Base-by-base conservation (phyloP, 2,888 invertebrate species). In the Cacoxenus indagator region DNA sequence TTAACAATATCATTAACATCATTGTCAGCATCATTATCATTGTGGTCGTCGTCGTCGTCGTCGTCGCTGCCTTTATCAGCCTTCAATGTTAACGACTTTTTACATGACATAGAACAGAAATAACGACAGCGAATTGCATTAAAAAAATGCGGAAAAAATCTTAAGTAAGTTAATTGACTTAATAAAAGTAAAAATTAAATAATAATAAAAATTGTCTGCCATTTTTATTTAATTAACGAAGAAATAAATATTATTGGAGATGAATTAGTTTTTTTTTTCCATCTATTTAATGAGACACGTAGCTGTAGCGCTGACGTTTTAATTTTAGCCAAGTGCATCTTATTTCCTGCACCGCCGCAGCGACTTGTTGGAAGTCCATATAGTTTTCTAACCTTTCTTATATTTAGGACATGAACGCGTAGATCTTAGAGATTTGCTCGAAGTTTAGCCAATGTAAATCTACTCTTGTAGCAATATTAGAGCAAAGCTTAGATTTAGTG, bases 21-120 rank as follows among this genome's bases (percentile, higher is more conserved):
- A 8, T 26, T 11, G 64, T 65, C 9, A 9, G 11, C 54, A 54
- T 67, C 67, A 14, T 62, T 62, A 14, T 8, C 9, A 17, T 37
- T 62, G 37, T 62, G n/a, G 37, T 31, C 37, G 59, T 59, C 14
- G 8, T 14, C 19, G 70, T 45, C 67, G 61, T 65, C 62, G 66
- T 65, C 70, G 67, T 69, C 76, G 76, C 74, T 71, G 70, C 68
- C 73, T 74, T 75, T 75, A 75, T 72, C 68, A 67, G 70, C 64
- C 31, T 62, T 76, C 74, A 76, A 76, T 76, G 70, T 72, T 72
- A 74, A 74, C 51, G 65, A 65, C 51, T 14, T 69, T 70, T 69
- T 66, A 43, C 59, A 67, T 74, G 54, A 24, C 11, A 24, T 22
- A 64, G 26, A 64, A 26, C 46, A n/a, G 22, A 26, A 24, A 46